Evolutionary conservation across 1,140 invertebrate species (phyloP).

Genomic region (Drosophila seguyi): DNA sequence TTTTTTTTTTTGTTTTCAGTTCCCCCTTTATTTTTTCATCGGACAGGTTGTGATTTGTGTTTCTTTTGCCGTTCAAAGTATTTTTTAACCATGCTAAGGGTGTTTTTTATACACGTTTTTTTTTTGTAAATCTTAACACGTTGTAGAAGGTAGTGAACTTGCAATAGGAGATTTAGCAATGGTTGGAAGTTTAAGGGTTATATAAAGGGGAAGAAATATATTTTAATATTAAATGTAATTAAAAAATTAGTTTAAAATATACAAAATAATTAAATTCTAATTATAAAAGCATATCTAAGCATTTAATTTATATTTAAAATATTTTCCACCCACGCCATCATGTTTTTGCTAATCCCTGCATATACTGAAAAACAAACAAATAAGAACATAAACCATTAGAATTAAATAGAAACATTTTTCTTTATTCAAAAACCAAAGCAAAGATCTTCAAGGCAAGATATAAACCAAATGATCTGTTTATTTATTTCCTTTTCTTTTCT

Average conservation of each 20-base stretch:
- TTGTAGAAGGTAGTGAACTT: slow-evolving; percentile 9
- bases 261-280: background rate
- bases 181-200: background rate
- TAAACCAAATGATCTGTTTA: slow-evolving; percentile 7
- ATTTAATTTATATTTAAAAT: background rate
- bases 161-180: slow-evolving; percentile 1
- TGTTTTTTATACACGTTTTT: slow-evolving; percentile 2
- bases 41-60: slow-evolving; percentile 40
- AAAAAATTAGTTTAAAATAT: background rate
- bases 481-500: background rate
- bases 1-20: slow-evolving; percentile 1
- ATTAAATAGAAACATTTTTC: slow-evolving; percentile 23
- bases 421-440: slow-evolving; percentile 13
- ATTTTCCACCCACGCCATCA: background rate
- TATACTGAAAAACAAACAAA: slow-evolving; percentile 4
- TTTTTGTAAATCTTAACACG: slow-evolving; percentile 17
- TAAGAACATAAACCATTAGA: background rate
- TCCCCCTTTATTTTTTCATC: slow-evolving; percentile 15
- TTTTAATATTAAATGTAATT: background rate
- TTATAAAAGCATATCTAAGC: background rate
- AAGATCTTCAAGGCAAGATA: slow-evolving; percentile 25
- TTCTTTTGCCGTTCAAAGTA: slow-evolving; percentile 26
- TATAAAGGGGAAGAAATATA: background rate
- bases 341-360: slow-evolving; percentile 1
- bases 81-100: slow-evolving; percentile 9